Evolutionary conservation across 2,113 vertebrate species (phyloP).

Genomic region (Pterocles burchelli): DNA sequence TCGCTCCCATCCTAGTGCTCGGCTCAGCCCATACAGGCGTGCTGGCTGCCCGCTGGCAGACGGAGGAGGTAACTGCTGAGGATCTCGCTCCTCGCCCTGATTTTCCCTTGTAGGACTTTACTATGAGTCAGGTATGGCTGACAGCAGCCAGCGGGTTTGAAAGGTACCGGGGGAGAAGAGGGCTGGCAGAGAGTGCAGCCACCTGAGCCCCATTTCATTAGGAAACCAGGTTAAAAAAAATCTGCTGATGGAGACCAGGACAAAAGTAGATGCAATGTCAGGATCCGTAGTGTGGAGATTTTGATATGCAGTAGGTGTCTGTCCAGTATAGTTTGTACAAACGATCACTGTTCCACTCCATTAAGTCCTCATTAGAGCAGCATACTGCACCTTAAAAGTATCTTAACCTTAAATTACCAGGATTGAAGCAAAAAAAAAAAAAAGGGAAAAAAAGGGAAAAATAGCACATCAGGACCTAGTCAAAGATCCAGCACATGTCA

Average conservation of each 20-base stretch:
- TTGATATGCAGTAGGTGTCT: constrained; percentile 30
- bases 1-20: not conserved
- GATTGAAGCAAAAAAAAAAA: constrained; percentile 31
- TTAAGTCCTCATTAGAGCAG: constrained; percentile 45
- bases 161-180: not conserved
- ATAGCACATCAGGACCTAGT: not conserved
- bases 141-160: not conserved
- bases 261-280: constrained; percentile 23
- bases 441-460: constrained; percentile 24
- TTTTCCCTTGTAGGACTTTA: not conserved
- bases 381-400: constrained; percentile 19
- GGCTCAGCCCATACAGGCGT: fast-evolving
- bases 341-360: constrained; percentile 24
- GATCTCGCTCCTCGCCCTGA: not conserved
- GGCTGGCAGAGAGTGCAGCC: not conserved
- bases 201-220: not conserved
- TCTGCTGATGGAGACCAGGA: constrained; percentile 39
- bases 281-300: not conserved
- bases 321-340: constrained; percentile 15
- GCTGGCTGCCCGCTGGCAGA: not conserved
- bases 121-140: not conserved
- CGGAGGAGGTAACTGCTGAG: not conserved
- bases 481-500: not conserved
- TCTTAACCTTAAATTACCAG: constrained; percentile 55
- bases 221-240: constrained; percentile 46